Base-by-base conservation (phyloP, 2,888 invertebrate species). In the Epirrhoe tristata region DNA sequence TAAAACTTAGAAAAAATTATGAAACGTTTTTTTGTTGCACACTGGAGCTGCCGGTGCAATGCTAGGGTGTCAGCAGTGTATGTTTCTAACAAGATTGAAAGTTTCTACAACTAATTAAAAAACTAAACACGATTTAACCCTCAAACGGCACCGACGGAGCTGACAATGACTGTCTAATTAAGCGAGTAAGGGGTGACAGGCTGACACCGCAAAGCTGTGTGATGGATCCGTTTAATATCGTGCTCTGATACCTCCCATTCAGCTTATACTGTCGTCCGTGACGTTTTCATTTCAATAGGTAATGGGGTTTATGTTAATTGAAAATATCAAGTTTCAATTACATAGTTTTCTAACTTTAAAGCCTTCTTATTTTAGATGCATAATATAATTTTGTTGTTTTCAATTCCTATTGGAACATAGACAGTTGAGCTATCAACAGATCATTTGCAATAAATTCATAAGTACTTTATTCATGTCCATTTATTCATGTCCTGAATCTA, bases 191-290 rank as follows among this genome's bases (percentile, higher is more conserved):
- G 91, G 92, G 91, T 86, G 89, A 88, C 90, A 87, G 88, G 87
- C 90, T 88, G 91, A 90, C 92, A 88, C 88, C 89, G 74, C 90
- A 90, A 89, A 91, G 85, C 92, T 87, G 84, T 78, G 87, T 93
- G 93, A 93, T 92, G 88, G 93, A 93, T 93, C 90, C 85, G 71
- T 93, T 90, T 91, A 93, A 93, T 93, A 91, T 87, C 81, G 81
- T 80, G 82, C 83, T 80, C 81, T 74, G 81, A 78, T 81, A 79
- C 76, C 76, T 74, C 73, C 75, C 67, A 70, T 72, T 74, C 70
- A 79, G 80, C 76, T 77, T 75, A 81, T 75, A 72, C 76, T 75
- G 74, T 77, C 78, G 77, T 79, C 76, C 55, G 72, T 70, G 77
- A 80, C 59, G 63, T 81, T 78, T 81, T 78, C 77, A 84, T 84